Percentiles rank a stretch among this genome's conserved stretches.
Conservation (phyloP, 2,113 vertebrate species). For the Nestor notabilis region DNA sequence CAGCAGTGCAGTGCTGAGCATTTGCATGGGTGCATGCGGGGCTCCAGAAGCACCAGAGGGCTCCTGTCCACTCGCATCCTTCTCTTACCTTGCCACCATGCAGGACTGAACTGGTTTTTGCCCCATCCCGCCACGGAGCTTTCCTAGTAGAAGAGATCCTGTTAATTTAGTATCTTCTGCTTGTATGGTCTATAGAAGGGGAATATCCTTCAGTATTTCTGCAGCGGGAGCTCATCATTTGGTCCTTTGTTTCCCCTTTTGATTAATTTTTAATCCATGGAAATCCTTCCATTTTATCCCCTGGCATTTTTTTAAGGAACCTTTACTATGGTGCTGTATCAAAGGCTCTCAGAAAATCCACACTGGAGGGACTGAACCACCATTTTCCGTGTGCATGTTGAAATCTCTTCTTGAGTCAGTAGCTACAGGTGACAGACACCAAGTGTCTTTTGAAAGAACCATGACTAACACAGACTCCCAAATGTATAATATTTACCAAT, state of each 20-base stretch:
- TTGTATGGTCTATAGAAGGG: not conserved
- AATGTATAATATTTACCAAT: not conserved
- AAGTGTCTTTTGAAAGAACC: not conserved
- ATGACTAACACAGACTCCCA: not conserved
- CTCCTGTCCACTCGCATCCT: not conserved
- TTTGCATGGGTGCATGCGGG: fast-evolving
- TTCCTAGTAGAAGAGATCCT: not conserved
- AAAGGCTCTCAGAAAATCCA: not conserved
- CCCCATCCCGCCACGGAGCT: fast-evolving
- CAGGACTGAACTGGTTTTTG: not conserved
- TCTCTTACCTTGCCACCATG: not conserved
- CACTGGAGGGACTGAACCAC: not conserved
- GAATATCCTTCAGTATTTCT: not conserved
- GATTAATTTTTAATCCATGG: not conserved
- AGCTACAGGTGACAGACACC: not conserved
- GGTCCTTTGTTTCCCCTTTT: not conserved
- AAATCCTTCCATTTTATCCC: not conserved
- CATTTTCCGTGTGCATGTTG: not conserved
- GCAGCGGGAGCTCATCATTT: not conserved
- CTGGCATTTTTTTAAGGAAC: not conserved
- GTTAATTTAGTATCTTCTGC: not conserved
- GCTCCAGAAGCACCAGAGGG: not conserved
- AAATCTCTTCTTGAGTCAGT: not conserved
- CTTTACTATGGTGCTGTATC: fast-evolving
- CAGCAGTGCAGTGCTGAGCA: fast-evolving